phyloP scores from a whole-genome alignment of 2,888 invertebrate species.

The Aproaerema taeniolella region DNA sequence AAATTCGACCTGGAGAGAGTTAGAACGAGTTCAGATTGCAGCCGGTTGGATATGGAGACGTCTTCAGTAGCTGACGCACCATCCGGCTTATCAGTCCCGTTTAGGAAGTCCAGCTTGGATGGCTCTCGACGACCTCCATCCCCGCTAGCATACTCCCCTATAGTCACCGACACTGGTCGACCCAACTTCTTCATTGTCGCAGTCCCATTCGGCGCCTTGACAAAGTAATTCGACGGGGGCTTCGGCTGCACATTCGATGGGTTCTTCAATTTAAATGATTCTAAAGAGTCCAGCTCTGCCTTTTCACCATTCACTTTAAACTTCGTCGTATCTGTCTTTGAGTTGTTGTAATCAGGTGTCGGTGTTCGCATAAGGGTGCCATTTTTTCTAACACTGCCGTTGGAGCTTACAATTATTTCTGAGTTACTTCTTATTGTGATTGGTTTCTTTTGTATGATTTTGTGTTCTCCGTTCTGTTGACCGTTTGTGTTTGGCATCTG shows the following conservation, averaged over 20 bases:
- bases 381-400: slow-evolving; percentile 42
- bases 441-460: slow-evolving; percentile 20
- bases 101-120: slow-evolving; percentile 83
- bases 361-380: slow-evolving; percentile 53
- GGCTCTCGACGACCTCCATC: slow-evolving; percentile 78
- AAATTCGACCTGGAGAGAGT: slow-evolving; percentile 88
- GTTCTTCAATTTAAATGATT: slow-evolving; percentile 84
- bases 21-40: slow-evolving; percentile 85
- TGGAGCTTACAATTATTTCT: slow-evolving; percentile 41
- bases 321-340: slow-evolving; percentile 37
- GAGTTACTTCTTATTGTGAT: slow-evolving; percentile 27
- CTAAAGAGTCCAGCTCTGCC: slow-evolving; percentile 86
- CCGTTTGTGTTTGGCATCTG: slow-evolving; percentile 61
- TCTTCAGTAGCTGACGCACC: slow-evolving; percentile 52
- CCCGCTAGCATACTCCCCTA: slow-evolving; percentile 81
- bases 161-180: slow-evolving; percentile 82
- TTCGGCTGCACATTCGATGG: slow-evolving; percentile 78
- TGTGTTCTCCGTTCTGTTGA: slow-evolving; percentile 46
- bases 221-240: slow-evolving; percentile 84
- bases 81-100: slow-evolving; percentile 52
- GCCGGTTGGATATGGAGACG: slow-evolving; percentile 78
- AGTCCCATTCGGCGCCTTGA: slow-evolving; percentile 73
- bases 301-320: slow-evolving; percentile 66
- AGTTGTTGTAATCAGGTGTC: slow-evolving; percentile 60
- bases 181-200: slow-evolving; percentile 76